Conservation (phyloP, 2,797 vertebrate genomes). For the Apogon talboti region DNA sequence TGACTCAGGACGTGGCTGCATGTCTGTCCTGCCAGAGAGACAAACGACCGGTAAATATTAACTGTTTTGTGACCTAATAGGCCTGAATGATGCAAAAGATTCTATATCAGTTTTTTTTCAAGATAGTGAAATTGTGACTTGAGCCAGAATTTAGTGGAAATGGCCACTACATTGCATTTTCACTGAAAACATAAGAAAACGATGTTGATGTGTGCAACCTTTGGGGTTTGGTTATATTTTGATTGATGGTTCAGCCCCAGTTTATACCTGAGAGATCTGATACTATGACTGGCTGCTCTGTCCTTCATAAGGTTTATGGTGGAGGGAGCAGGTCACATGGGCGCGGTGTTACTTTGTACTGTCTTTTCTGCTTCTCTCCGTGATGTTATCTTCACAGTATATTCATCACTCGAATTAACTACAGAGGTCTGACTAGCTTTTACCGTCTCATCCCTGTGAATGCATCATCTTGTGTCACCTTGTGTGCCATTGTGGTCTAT, state of each 20-base stretch:
- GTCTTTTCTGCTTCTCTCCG: neutral
- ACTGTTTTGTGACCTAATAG: no score
- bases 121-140: no score
- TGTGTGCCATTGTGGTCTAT: constrained; percentile 7
- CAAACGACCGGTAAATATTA: constrained; percentile 71
- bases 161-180: no score
- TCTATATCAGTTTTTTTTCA: no score
- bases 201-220: no score
- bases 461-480: constrained; percentile 23
- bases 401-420: constrained; percentile 17
- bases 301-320: constrained; percentile 21
- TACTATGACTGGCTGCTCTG: no score
- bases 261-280: no score
- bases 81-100: no score
- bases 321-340: constrained; percentile 20
- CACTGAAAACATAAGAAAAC: no score
- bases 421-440: constrained; percentile 6
- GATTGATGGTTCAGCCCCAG: no score
- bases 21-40: constrained; percentile 75
- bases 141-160: no score
- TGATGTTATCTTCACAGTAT: constrained; percentile 32
- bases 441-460: neutral
- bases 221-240: no score
- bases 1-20: constrained; percentile 61
- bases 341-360: constrained; percentile 4